Evolutionary conservation across 2,113 vertebrate species (phyloP).

Genomic region (Spizaetus ornatus): DNA sequence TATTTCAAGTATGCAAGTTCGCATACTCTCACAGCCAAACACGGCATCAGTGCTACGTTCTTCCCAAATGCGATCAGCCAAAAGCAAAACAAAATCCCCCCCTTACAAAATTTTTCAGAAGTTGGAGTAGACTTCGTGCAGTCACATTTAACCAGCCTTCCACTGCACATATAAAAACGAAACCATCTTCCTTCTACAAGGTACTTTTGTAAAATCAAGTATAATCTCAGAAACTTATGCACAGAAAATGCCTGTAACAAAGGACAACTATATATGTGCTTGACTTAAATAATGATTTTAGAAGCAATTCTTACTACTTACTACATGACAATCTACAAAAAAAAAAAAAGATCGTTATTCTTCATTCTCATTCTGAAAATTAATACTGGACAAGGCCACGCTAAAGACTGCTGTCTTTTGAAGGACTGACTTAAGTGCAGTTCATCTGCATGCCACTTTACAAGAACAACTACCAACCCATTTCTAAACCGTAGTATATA

Average conservation of each 20-base stretch:
- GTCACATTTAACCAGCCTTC: neutral
- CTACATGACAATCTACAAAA: neutral
- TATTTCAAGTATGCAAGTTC: neutral
- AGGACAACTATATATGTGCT: no score
- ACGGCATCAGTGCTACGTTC: fast-evolving
- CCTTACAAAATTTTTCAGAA: neutral
- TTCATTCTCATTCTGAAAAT: neutral
- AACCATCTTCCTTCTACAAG: neutral
- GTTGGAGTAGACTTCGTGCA: neutral
- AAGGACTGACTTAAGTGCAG: neutral
- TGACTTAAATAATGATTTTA: neutral
- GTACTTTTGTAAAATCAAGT: neutral
- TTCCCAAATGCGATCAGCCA: neutral
- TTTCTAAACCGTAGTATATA: neutral
- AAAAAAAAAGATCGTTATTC: neutral
- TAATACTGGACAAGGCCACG: neutral
- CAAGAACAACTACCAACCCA: neutral
- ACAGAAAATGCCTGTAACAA: neutral
- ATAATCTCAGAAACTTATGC: neutral
- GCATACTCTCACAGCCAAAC: neutral
- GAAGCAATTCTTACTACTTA: neutral
- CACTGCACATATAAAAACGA: neutral
- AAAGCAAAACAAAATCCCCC: neutral
- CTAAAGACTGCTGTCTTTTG: neutral
- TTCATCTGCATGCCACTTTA: fast-evolving